A percentile compares a stretch with the other conserved stretches of the same genome.
Evolutionary conservation across 2,888 invertebrate species (phyloP).

Genomic region (Heteropelma amictum): DNA sequence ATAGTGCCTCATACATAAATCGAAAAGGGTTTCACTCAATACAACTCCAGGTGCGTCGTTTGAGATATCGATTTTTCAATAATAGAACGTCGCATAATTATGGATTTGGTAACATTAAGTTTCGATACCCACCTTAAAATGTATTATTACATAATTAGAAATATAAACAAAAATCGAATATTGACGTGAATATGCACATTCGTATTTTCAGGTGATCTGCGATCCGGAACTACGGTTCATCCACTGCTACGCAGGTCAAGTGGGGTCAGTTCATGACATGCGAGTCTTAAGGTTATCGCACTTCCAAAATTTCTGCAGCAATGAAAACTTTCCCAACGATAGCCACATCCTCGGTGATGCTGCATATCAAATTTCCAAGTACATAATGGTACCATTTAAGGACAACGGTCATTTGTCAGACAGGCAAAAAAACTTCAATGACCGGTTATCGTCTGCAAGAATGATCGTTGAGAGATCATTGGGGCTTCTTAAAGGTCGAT

Average conservation of each 20-base stretch:
- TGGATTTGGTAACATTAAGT: not conserved
- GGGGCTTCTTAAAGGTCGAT: conserved; percentile 16
- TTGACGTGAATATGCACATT: no score
- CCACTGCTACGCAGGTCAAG: conserved; percentile 41
- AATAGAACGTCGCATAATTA: no score
- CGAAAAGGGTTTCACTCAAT: not conserved
- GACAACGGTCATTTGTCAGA: conserved; percentile 21
- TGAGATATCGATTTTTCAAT: no score
- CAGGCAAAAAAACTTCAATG: not conserved
- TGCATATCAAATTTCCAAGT: conserved; percentile 10
- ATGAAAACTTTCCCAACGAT: conserved; percentile 26
- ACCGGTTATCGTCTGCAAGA: not conserved
- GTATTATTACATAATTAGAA: no score
- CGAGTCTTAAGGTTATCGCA: conserved; percentile 47
- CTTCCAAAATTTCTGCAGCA: conserved; percentile 40
- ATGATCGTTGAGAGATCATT: conserved; percentile 26
- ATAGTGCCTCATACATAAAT: not conserved
- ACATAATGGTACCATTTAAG: conserved; percentile 25
- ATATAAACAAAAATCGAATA: no score
- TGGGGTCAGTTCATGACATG: conserved; percentile 53
- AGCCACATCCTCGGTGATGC: conserved; percentile 12
- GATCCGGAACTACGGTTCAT: conserved; percentile 43
- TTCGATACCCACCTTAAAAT: not conserved
- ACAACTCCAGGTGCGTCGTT: not conserved
- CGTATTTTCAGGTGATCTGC: conserved; percentile 41